A percentile compares a stretch with the other conserved stretches of the same genome.
Evolutionary conservation across 2,113 vertebrate species (phyloP).

Genomic region (Poeciliopsis retropinna): DNA sequence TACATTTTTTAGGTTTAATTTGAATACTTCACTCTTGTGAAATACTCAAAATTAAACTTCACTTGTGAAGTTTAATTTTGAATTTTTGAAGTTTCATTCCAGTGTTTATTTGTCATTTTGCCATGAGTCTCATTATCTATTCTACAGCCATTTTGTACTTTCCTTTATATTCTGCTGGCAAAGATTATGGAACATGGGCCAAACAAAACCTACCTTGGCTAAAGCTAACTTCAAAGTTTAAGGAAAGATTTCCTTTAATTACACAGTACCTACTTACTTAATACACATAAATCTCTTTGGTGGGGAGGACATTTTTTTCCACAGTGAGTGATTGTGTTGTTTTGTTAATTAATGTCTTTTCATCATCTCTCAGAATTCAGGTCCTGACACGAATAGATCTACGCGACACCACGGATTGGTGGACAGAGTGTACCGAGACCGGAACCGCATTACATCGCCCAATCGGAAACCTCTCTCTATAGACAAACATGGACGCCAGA

Average conservation of each 20-base stretch:
- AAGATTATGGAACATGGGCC: background rate
- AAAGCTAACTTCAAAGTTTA: background rate
- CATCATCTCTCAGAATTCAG: conserved; percentile 83
- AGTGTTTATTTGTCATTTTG: background rate
- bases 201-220: background rate
- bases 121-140: background rate
- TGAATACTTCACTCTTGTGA: background rate
- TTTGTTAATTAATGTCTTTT: conserved; percentile 6
- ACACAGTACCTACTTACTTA: background rate
- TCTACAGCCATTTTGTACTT: conserved; percentile 5
- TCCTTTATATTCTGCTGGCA: conserved; percentile 18
- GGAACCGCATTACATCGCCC: conserved; percentile 88
- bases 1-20: background rate
- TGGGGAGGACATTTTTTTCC: background rate
- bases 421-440: conserved; percentile 91
- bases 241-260: background rate
- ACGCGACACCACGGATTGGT: conserved; percentile 93
- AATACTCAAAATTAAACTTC: background rate
- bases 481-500: conserved; percentile 93
- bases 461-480: conserved; percentile 88
- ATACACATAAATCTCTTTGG: too few relatives aligned
- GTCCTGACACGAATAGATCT: conserved; percentile 87
- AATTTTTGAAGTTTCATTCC: background rate
- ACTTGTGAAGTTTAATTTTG: background rate
- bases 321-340: background rate